Percentiles rank a stretch among this genome's conserved stretches.
Evolutionary conservation across 2,797 vertebrate species (phyloP).

Genomic region (Bovichtus variegatus): DNA sequence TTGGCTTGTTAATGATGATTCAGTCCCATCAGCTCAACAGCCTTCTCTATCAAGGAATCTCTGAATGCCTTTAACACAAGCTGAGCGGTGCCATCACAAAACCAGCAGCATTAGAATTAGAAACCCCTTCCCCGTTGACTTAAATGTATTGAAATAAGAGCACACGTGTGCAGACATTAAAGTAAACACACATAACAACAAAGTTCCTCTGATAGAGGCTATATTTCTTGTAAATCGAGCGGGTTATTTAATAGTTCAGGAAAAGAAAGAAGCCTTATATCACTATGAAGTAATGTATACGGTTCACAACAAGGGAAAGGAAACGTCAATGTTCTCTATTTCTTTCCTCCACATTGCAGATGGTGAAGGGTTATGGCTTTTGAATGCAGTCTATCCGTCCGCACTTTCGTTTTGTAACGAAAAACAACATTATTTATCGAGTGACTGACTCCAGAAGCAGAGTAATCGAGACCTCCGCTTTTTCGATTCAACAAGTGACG

Average conservation of each 20-base stretch:
- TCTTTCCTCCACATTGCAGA: no score
- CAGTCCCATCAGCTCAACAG: constrained; percentile 81
- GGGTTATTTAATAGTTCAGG: no score
- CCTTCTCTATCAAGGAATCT: constrained; percentile 68
- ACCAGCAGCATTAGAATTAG: not conserved
- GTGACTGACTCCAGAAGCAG: not conserved
- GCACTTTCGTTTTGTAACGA: constrained; percentile 5
- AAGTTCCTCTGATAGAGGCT: no score
- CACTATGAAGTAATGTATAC: no score
- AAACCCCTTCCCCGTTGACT: no score
- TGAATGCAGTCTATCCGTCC: not conserved
- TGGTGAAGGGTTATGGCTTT: not conserved
- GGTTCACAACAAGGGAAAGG: no score
- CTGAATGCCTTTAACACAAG: constrained; percentile 43
- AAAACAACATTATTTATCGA: not conserved
- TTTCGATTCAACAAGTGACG: constrained; percentile 44
- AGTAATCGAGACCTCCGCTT: not conserved
- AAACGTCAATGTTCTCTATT: no score
- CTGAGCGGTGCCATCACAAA: constrained; percentile 15
- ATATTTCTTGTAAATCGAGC: no score
- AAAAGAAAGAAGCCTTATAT: no score
- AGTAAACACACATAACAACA: not conserved
- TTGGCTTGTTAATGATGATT: constrained; percentile 82
- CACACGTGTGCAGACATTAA: no score
- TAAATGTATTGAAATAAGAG: no score